Evolutionary conservation across 2,888 invertebrate species (phyloP), one percentile per base, ranked within the genome.

Genomic region (Aleiodes leptofemur): DNA sequence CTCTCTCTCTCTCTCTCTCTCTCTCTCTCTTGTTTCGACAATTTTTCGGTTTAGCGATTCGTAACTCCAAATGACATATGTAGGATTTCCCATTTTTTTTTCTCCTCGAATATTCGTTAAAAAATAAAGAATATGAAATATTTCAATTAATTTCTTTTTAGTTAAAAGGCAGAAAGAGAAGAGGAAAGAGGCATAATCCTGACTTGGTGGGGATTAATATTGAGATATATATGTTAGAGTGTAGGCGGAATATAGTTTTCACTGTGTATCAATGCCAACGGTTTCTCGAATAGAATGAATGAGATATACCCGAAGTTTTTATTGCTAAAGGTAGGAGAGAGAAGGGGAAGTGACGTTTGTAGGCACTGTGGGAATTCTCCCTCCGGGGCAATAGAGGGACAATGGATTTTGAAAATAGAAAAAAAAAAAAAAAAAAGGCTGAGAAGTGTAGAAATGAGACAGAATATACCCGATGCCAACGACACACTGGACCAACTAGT

Each of bases 331-430:
- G 80, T 74, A 79, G 76, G 76, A 70, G 76, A 70, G 76, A 72
- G 74, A 70, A 77, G 80, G 79, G 81, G 82, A 78, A 80, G 81
- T 82, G 83, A 83, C 82, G 84, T 81, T 82, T 81, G 80, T 81
- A 77, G 78, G 73, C 73, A 81, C 82, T 82, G 82, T 83, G 83
- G 82, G 83, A 84, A 82, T 81, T 75, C 81, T 80, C 76, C 77
- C 80, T 77, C 76, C 69, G 23, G 81, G 72, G 77, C 80, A 79
- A 79, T 80, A 82, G 82, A 82, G 81, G 79, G 81, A 83, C 83
- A 83, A 82, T 77, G 80, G 66, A 55, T 34, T 14, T 14, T 11
- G 16, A 16, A 66, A 51, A 50, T 56, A 72, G 34, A 3, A 23
- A 2, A 23, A 23, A 34, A 3, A 23, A 2, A 23, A 23, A 34